phyloP scores from a whole-genome alignment of 2,113 vertebrate genomes.

The Cercopithecus mona region DNA sequence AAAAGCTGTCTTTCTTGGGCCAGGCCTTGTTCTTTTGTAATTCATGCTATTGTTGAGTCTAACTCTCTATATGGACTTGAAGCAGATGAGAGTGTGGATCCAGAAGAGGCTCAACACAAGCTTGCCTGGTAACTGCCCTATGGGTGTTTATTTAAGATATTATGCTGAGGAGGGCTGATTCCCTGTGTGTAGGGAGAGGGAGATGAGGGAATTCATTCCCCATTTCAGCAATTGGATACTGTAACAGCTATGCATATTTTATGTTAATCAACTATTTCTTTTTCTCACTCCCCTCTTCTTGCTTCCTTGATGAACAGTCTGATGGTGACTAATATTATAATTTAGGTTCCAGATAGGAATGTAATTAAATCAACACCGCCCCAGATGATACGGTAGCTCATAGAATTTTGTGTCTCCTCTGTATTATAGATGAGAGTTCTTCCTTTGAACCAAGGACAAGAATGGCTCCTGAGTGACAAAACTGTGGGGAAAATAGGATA shows the following conservation, averaged over 20 bases:
- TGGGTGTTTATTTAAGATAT: background rate
- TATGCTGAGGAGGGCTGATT: background rate
- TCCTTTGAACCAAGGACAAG: background rate
- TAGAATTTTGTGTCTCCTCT: conserved; percentile 32
- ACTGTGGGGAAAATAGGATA: background rate
- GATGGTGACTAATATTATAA: background rate
- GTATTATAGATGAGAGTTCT: background rate
- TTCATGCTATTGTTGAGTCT: background rate
- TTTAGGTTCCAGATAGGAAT: background rate
- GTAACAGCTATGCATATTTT: background rate
- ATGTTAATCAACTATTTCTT: background rate
- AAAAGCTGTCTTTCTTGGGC: background rate
- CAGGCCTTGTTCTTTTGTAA: background rate
- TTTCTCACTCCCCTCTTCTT: background rate
- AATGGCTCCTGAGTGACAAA: conserved; percentile 1
- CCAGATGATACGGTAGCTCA: background rate
- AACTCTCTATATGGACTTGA: background rate
- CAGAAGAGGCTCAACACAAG: background rate
- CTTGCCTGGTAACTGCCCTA: background rate
- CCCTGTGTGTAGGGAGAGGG: too few relatives aligned
- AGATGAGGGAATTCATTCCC: background rate
- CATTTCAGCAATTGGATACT: background rate
- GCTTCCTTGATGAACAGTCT: conserved; percentile 25
- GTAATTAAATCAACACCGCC: background rate
- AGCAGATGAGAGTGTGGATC: background rate